A percentile compares a stretch with the other conserved stretches of the same genome.
Evolutionary conservation across 2,888 invertebrate genomes (phyloP).

Genomic region (Serripes groenlandicus): DNA sequence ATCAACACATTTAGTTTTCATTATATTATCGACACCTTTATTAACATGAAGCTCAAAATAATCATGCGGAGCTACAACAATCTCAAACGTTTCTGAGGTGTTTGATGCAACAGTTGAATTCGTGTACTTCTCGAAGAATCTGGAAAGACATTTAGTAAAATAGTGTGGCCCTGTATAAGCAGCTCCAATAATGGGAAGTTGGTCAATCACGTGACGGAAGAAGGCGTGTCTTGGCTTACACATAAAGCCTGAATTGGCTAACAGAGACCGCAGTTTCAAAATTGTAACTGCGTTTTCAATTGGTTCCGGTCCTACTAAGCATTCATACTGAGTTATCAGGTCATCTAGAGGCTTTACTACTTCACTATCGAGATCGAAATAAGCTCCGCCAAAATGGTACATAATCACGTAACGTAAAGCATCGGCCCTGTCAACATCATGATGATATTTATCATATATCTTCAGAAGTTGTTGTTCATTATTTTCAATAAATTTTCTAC

Average conservation of each 20-base stretch:
- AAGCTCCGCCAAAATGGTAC: conserved; percentile 82
- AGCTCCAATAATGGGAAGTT: neutral
- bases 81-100: neutral
- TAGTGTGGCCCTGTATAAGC: neutral
- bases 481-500: conserved; percentile 54
- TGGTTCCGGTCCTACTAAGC: conserved; percentile 79
- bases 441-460: conserved; percentile 75
- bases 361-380: conserved; percentile 82
- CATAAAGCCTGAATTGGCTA: conserved; percentile 78
- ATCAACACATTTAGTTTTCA: neutral
- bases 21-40: neutral
- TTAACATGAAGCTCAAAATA: conserved; percentile 5
- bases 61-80: conserved; percentile 1
- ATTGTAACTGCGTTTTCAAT: conserved; percentile 75
- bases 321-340: conserved; percentile 66
- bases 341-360: conserved; percentile 75
- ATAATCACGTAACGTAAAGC: conserved; percentile 78
- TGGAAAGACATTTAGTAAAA: neutral
- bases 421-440: conserved; percentile 78
- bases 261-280: conserved; percentile 71
- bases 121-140: neutral
- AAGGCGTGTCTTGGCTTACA: conserved; percentile 78
- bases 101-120: neutral
- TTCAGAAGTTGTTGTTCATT: conserved; percentile 74
- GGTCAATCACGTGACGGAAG: conserved; percentile 69